These are phyloP conservation scores for Enoplosus armatus DNA, from an alignment of 2,797 vertebrate species.

Conservation along the genomic window DNA sequence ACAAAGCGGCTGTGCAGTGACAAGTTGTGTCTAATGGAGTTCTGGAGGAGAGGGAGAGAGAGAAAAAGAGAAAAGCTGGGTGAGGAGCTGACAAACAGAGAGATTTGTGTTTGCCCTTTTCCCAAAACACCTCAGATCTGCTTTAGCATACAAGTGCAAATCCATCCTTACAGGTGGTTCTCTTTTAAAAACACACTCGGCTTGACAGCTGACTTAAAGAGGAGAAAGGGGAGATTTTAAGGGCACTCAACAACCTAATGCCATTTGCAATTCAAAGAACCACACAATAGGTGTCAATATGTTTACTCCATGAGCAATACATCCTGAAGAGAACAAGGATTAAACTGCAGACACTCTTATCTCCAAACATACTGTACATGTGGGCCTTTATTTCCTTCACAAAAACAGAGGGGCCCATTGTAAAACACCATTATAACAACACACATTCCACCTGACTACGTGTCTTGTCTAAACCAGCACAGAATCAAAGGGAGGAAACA, in stretches of 20 bases:
- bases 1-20: conserved; percentile 98
- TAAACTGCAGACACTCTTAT: conserved; percentile 56
- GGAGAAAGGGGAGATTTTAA: conserved; percentile 58
- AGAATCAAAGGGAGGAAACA: conserved; percentile 76
- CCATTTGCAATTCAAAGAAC: conserved; percentile 51
- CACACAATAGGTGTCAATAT: conserved; percentile 50
- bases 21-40: conserved; percentile 98
- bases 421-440: conserved; percentile 58
- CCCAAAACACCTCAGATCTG: conserved; percentile 65
- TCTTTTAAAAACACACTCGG: conserved; percentile 37
- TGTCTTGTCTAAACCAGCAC: conserved; percentile 69
- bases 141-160: conserved; percentile 74
- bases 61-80: conserved; percentile 7
- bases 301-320: conserved; percentile 54
- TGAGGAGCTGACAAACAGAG: conserved; percentile 58
- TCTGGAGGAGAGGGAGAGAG: conserved; percentile 84
- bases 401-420: conserved; percentile 67
- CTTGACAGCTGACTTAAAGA: conserved; percentile 45
- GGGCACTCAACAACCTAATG: conserved; percentile 62
- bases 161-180: conserved; percentile 72
- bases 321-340: conserved; percentile 41
- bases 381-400: conserved; percentile 62
- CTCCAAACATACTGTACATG: conserved; percentile 50
- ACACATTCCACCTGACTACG: conserved; percentile 75
- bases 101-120: conserved; percentile 75